A percentile compares a stretch with the other conserved stretches of the same genome.
Evolutionary conservation across 2,888 invertebrate species (phyloP).

Genomic region (Myopa tessellatipennis): DNA sequence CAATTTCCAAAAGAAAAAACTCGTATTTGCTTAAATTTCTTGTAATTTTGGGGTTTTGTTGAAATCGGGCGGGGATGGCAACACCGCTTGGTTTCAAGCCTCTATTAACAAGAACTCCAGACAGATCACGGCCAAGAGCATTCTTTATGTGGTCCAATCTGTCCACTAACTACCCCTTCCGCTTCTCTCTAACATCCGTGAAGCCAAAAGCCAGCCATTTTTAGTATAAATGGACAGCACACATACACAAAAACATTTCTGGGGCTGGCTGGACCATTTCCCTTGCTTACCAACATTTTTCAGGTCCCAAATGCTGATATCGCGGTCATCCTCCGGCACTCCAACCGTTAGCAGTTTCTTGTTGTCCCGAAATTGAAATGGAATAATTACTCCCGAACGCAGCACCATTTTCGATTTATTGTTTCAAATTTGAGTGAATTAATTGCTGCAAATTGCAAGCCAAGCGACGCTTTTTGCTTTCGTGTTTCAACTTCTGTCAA

Average conservation of each 20-base stretch:
- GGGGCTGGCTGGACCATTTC: not conserved
- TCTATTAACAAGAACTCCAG: not conserved
- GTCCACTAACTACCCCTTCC: not conserved
- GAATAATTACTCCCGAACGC: conserved; percentile 62
- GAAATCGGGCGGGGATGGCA: no score
- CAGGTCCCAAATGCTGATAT: conserved; percentile 62
- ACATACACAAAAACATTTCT: not conserved
- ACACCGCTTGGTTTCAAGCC: not conserved
- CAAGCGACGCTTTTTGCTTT: conserved; percentile 7
- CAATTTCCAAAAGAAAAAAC: no score
- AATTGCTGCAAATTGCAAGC: not conserved
- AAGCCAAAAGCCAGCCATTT: no score
- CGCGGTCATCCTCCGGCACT: conserved; percentile 58
- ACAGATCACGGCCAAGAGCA: not conserved
- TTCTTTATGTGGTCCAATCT: not conserved
- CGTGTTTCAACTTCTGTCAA: conserved; percentile 13
- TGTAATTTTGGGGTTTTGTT: no score
- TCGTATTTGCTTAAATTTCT: no score
- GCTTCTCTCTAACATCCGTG: no score
- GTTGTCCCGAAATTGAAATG: conserved; percentile 64
- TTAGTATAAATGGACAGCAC: conserved; percentile 5
- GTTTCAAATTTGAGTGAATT: not conserved
- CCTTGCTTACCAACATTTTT: conserved; percentile 61
- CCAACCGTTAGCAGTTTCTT: conserved; percentile 63
- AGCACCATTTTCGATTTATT: conserved; percentile 59